Conservation (phyloP, 2,888 invertebrate species). For the Heliconius ismenius region DNA sequence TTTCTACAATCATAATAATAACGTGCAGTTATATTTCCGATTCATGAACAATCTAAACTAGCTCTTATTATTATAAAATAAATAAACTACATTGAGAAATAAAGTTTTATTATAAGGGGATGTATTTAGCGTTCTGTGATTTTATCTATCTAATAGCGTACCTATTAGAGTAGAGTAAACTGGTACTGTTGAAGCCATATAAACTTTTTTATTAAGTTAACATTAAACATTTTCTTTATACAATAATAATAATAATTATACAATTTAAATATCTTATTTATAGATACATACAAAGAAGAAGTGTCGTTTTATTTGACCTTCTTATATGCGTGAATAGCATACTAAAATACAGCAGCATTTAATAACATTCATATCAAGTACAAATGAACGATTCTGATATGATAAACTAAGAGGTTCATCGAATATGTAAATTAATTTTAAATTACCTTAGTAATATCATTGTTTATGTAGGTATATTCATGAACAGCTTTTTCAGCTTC, state of each 20-base stretch:
- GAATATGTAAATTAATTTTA: neutral
- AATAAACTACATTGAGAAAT: neutral
- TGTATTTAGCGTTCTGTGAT: neutral
- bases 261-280: conserved; percentile 11
- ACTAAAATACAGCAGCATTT: conserved; percentile 19
- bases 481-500: too few species aligned
- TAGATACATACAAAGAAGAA: conserved; percentile 12
- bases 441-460: too few species aligned
- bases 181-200: too few species aligned
- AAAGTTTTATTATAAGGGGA: neutral
- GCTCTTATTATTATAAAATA: too few species aligned
- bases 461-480: too few species aligned
- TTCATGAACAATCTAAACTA: too few species aligned
- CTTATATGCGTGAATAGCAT: conserved; percentile 28
- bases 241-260: neutral
- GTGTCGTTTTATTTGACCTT: conserved; percentile 22
- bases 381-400: neutral
- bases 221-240: neutral
- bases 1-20: too few species aligned
- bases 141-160: neutral
- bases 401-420: neutral
- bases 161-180: neutral
- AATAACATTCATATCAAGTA: conserved; percentile 19
- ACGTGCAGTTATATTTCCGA: too few species aligned
- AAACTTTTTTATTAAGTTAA: too few species aligned